Evolutionary conservation across 2,113 vertebrate genomes (phyloP).

Genomic region (Antidorcas marsupialis): DNA sequence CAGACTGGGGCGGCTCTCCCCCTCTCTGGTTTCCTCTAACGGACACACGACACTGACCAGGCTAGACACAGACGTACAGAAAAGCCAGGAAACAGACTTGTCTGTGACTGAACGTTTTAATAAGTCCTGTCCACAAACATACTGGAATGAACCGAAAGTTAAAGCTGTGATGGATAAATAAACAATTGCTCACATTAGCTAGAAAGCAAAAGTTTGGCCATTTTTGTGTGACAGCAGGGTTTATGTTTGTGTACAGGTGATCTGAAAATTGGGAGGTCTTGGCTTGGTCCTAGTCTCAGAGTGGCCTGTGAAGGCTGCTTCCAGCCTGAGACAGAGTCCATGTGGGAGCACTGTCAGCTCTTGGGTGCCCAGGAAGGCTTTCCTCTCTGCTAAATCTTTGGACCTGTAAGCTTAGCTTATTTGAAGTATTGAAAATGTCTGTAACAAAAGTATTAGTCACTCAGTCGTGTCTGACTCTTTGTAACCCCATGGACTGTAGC

Average conservation of each 20-base stretch:
- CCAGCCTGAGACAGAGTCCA: neutral
- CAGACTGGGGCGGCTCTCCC: fast-evolving
- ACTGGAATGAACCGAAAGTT: fast-evolving
- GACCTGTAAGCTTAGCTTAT: neutral
- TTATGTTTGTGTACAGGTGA: neutral
- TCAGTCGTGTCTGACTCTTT: neutral
- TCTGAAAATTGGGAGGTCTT: no score
- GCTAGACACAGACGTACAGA: fast-evolving
- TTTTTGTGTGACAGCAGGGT: neutral
- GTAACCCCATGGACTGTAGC: neutral
- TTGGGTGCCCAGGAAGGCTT: neutral
- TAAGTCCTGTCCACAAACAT: fast-evolving
- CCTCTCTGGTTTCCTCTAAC: neutral
- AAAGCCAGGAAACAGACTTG: neutral
- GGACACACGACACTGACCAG: fast-evolving
- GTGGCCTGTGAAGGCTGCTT: neutral
- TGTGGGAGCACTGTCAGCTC: fast-evolving
- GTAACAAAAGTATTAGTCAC: neutral
- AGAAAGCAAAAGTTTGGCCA: no score
- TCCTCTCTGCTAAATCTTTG: neutral
- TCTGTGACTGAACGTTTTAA: fast-evolving
- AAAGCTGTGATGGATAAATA: neutral
- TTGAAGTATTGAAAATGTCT: neutral
- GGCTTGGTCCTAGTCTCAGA: neutral
- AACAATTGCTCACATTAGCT: neutral